Conservation (phyloP, 2,113 vertebrate genomes). For the Trogon surrucura region DNA sequence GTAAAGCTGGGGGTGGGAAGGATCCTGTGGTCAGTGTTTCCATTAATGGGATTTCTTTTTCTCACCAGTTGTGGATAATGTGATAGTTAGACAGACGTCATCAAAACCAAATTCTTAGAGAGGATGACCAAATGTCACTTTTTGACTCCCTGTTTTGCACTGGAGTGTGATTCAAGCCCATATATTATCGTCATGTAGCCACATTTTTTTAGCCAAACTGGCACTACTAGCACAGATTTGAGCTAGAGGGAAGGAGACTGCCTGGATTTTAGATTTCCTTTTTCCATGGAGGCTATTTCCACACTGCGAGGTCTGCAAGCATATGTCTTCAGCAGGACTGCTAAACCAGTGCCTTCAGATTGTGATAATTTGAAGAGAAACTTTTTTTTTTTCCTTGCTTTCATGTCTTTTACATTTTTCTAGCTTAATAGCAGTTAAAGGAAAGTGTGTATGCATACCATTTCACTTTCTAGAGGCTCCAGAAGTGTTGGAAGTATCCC, state of each 20-base stretch:
- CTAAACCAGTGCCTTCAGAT: background rate
- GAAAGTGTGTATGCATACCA: accelerated
- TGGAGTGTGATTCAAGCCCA: background rate
- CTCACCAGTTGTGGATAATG: background rate
- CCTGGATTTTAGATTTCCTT: background rate
- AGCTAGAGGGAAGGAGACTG: background rate
- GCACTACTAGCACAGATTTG: background rate
- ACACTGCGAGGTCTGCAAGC: background rate
- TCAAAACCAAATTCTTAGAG: background rate
- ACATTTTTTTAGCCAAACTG: background rate
- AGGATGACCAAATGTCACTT: background rate
- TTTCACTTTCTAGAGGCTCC: background rate
- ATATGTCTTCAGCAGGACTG: background rate
- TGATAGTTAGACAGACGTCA: background rate
- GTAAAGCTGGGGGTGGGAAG: background rate
- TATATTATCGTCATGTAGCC: background rate
- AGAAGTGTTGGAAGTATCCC: background rate
- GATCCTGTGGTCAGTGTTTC: background rate
- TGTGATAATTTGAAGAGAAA: background rate
- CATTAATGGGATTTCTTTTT: background rate
- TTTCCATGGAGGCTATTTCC: background rate
- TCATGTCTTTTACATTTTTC: background rate
- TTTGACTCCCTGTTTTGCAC: background rate
- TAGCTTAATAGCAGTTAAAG: background rate
- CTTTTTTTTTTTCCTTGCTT: background rate